These are phyloP conservation scores for Stegastes partitus DNA, from an alignment of 2,113 vertebrate genomes.

Conservation along the genomic window DNA sequence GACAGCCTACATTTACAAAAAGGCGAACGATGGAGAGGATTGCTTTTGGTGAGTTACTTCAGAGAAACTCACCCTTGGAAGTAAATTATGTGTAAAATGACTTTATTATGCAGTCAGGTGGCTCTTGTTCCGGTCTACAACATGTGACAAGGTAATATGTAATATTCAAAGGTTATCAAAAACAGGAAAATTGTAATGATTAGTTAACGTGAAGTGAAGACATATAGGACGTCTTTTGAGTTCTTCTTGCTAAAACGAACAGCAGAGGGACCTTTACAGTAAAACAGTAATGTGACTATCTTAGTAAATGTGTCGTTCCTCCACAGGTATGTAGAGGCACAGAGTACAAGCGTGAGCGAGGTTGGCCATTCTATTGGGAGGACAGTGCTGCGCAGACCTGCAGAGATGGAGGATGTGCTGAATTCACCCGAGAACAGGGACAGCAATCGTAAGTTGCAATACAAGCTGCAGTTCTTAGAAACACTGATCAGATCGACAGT, in stretches of 20 bases:
- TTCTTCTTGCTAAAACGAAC: too few relatives aligned
- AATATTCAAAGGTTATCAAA: too few relatives aligned
- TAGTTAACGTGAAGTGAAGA: too few relatives aligned
- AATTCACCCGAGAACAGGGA: constrained; percentile 64
- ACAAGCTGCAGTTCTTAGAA: not conserved
- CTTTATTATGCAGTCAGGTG: too few relatives aligned
- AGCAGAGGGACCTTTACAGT: too few relatives aligned
- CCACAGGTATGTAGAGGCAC: constrained; percentile 93
- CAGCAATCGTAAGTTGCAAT: constrained; percentile 89
- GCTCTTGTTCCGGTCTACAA: too few relatives aligned
- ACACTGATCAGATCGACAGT: too few relatives aligned
- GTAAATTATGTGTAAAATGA: too few relatives aligned
- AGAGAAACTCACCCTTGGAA: not conserved
- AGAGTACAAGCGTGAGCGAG: constrained; percentile 83
- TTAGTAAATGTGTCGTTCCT: constrained; percentile 3
- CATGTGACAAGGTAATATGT: too few relatives aligned
- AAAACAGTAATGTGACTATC: too few relatives aligned
- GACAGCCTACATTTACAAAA: constrained; percentile 90
- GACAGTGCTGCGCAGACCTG: constrained; percentile 74
- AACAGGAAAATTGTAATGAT: too few relatives aligned
- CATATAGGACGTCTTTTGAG: too few relatives aligned
- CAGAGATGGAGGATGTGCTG: constrained; percentile 71
- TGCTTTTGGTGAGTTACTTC: constrained; percentile 90
- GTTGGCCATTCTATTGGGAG: constrained; percentile 77
- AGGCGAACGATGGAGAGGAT: constrained; percentile 81